phyloP scores from a whole-genome alignment of 2,113 vertebrate species.

The Corynorhinus townsendii region DNA sequence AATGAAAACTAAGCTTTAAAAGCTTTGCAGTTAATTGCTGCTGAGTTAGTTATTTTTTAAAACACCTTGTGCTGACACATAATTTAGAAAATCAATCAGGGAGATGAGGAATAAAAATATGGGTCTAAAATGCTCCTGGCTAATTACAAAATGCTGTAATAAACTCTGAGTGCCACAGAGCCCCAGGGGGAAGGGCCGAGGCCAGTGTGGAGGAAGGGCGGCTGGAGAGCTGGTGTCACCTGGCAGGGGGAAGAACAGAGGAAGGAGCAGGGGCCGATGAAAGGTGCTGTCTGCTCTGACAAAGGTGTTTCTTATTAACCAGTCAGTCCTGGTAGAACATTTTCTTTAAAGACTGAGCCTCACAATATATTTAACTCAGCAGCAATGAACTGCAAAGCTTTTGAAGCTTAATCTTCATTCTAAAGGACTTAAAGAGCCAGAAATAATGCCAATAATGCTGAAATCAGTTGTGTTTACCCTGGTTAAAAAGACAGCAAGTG shows the following conservation, averaged over 20 bases:
- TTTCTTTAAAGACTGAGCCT: neutral
- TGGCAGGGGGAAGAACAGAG: accelerated
- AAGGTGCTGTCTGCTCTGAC: neutral
- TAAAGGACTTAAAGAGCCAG: slow-evolving; percentile 48
- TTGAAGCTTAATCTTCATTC: slow-evolving; percentile 57
- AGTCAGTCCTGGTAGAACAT: neutral
- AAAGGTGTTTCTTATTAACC: neutral
- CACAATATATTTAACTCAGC: slow-evolving; percentile 49
- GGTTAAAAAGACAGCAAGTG: neutral
- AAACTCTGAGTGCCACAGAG: neutral
- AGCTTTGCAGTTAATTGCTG: slow-evolving; percentile 69
- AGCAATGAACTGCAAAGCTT: slow-evolving; percentile 69
- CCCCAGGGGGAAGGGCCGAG: neutral
- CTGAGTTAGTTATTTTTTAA: slow-evolving; percentile 62
- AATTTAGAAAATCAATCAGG: slow-evolving; percentile 68
- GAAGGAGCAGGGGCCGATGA: neutral
- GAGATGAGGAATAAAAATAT: slow-evolving; percentile 53
- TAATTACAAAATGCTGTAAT: slow-evolving; percentile 40
- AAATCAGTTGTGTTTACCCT: slow-evolving; percentile 53
- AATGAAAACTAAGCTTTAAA: slow-evolving; percentile 60
- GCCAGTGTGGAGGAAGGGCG: neutral
- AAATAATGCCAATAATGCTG: slow-evolving; percentile 45
- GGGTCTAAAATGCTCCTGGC: slow-evolving; percentile 29
- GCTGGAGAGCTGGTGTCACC: neutral
- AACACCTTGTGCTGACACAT: slow-evolving; percentile 63